phyloP scores from a whole-genome alignment of 2,888 invertebrate species.

The Oxyscelio sp. region DNA sequence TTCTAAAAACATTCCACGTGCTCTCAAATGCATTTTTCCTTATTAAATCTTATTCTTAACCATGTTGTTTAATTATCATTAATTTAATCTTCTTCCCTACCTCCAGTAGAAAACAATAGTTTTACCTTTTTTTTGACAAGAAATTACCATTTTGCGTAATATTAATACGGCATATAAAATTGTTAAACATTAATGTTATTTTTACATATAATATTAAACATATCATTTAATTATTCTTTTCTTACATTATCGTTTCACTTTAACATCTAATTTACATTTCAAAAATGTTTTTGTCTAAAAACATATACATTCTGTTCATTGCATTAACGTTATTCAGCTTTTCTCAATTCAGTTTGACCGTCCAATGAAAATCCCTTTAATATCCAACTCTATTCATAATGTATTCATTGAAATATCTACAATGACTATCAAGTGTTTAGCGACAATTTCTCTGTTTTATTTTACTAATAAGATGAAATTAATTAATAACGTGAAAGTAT shows the following conservation, averaged over 20 bases:
- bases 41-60: no score
- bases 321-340: constrained; percentile 2
- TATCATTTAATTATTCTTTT: background rate
- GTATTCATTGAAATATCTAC: constrained; percentile 19
- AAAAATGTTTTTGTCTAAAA: constrained; percentile 1
- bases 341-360: background rate
- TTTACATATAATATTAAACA: background rate
- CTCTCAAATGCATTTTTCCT: no score
- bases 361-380: constrained; percentile 21
- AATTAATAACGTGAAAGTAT: background rate
- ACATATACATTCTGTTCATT: constrained; percentile 1
- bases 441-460: constrained; percentile 3
- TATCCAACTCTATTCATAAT: constrained; percentile 15
- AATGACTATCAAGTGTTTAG: constrained; percentile 10
- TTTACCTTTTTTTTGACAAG: no score
- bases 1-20: no score
- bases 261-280: background rate
- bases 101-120: no score
- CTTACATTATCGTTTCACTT: background rate
- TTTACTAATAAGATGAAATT: background rate
- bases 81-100: no score
- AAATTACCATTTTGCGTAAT: no score
- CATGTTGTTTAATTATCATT: no score
- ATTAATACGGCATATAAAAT: no score
- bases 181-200: no score